These are phyloP conservation scores for Isaurus tuberculatus DNA, from an alignment of 92 coral and sea anemone genomes.

Conservation along the genomic window DNA sequence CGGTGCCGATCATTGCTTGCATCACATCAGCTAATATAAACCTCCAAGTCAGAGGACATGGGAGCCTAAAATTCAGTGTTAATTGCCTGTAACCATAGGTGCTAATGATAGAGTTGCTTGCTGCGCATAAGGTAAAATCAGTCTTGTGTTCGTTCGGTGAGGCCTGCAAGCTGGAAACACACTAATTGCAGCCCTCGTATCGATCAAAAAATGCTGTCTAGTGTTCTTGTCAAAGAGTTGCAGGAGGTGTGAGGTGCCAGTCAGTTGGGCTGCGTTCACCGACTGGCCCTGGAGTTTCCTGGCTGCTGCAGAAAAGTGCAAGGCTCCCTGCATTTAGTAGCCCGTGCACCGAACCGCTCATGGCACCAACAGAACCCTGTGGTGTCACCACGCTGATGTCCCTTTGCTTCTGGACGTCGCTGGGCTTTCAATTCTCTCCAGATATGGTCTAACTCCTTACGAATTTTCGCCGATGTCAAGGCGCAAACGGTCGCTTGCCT, in stretches of 20 bases:
- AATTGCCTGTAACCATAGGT: no score
- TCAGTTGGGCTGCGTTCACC: constrained; percentile 56
- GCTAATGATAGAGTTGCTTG: no score
- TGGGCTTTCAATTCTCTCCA: neutral
- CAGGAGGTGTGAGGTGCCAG: constrained; percentile 53
- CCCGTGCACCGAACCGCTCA: neutral
- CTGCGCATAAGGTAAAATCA: constrained; percentile 55
- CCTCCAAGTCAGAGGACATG: constrained; percentile 62
- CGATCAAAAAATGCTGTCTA: constrained; percentile 52
- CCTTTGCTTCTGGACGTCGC: neutral
- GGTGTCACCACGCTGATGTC: neutral
- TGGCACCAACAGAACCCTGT: neutral
- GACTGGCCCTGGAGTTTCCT: constrained; percentile 37
- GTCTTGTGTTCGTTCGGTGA: constrained; percentile 41
- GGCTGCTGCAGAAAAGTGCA: constrained; percentile 1
- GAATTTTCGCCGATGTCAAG: neutral
- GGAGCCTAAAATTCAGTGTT: no score
- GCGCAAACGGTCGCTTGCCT: neutral
- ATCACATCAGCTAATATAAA: constrained; percentile 52
- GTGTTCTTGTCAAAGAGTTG: constrained; percentile 54
- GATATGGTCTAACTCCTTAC: neutral
- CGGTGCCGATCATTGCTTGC: no score
- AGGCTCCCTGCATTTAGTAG: neutral
- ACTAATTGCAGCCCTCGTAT: constrained; percentile 61
- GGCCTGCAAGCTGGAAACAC: constrained; percentile 52